Conservation (phyloP, 2,113 vertebrate genomes). For the Triplophysa siluroides region DNA sequence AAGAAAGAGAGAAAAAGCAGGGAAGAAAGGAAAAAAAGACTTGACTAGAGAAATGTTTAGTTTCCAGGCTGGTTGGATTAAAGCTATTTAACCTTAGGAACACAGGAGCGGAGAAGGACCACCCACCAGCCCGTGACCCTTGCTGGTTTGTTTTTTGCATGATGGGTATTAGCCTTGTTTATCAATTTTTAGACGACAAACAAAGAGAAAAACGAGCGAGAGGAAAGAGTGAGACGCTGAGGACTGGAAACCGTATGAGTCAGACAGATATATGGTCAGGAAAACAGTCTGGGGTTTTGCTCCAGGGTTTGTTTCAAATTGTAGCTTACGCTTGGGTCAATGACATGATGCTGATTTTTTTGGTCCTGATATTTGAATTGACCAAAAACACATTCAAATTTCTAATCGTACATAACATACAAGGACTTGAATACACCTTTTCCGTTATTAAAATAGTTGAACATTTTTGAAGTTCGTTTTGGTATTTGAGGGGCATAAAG, state of each 20-base stretch:
- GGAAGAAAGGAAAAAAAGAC: slow-evolving; percentile 39
- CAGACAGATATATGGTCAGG: not conserved
- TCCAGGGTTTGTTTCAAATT: not conserved
- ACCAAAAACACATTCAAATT: too few relatives aligned
- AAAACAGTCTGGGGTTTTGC: not conserved
- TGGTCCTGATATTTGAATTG: not conserved
- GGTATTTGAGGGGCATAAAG: too few relatives aligned
- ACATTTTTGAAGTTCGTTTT: too few relatives aligned
- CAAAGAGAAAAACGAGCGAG: slow-evolving; percentile 3
- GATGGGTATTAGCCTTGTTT: slow-evolving; percentile 61
- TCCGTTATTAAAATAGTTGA: too few relatives aligned
- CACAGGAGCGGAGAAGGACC: slow-evolving; percentile 59
- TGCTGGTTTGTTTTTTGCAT: slow-evolving; percentile 49
- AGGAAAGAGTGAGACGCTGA: not conserved
- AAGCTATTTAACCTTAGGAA: slow-evolving; percentile 67
- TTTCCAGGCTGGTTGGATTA: slow-evolving; percentile 63
- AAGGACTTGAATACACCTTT: too few relatives aligned
- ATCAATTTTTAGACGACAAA: slow-evolving; percentile 54
- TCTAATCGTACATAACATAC: too few relatives aligned
- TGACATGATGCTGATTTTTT: not conserved
- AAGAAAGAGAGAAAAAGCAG: not conserved
- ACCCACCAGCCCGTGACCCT: slow-evolving; percentile 58
- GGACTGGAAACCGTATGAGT: not conserved
- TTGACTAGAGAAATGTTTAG: slow-evolving; percentile 62
- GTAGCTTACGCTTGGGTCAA: too few relatives aligned